Evolutionary conservation across 2,888 invertebrate species (phyloP), one percentile per base, ranked within the genome.

Genomic region (Mythimna albipuncta): DNA sequence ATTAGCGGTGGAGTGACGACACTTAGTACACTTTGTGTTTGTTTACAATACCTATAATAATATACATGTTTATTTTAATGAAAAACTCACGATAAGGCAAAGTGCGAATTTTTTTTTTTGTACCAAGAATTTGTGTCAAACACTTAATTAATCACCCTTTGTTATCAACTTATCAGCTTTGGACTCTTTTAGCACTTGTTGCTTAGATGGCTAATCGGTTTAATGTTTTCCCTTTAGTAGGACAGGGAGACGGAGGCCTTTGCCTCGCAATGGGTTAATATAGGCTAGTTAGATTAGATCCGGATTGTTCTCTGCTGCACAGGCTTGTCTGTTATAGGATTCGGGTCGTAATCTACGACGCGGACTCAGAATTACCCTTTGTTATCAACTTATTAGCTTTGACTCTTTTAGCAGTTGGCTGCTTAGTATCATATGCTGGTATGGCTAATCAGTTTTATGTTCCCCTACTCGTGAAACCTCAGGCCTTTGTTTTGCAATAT

Each of bases 1-100:
- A 76, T 83, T 83, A 80, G 57, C 81, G 26, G 3, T 5, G 16
- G 62, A 50, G 55, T 69, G 58, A 50, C 59, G 35, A 35, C 52
- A 75, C 44, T 68, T 74, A 44, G 74, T 61, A 58, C 58, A 64
- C 59, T 79, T 54, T 47, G 63, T 13, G 55, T 59, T 59, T 41
- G 52, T 73, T 82, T 64, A 52, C 54, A 19, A 11, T 50, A 2
- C n/a, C 10, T 41, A n/a, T 38, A 32, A 11, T 65, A 44, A 44
- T 44, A 13, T 44, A 44, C 5, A 26, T 59, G 77, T 54, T 69
- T n/a, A 54, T 16, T 77, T 38, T 64, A 54, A 70, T 70, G 16
- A 38, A 63, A 26, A 57, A 2, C 21, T 64, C 81, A 71, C 57
- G 75, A 61, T 38, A 6, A 9, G 13, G 32, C 21, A 26, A 6